Conservation (phyloP, 2,113 vertebrate species). For the Myxocyprinus asiaticus region DNA sequence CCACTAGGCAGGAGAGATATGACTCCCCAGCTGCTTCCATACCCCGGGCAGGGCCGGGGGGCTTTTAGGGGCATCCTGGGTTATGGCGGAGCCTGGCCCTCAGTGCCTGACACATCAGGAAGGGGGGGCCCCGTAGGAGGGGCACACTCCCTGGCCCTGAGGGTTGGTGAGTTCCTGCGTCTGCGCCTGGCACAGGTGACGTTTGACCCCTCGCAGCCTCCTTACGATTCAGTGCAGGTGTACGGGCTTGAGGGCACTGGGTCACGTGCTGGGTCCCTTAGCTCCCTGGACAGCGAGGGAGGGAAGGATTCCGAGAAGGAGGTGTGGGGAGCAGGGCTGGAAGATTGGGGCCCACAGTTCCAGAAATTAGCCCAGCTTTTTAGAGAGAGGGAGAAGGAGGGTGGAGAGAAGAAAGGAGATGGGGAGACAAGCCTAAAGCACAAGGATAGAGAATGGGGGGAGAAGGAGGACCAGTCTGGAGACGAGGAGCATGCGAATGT, state of each 20-base stretch:
- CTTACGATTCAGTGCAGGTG: conserved; percentile 89
- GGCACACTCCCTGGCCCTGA: conserved; percentile 73
- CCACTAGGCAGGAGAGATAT: conserved; percentile 75
- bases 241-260: conserved; percentile 87
- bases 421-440: conserved; percentile 50
- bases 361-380: conserved; percentile 85
- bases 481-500: conserved; percentile 51
- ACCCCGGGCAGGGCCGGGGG: conserved; percentile 69
- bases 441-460: conserved; percentile 43
- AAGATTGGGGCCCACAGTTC: conserved; percentile 87
- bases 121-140: conserved; percentile 59
- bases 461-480: conserved; percentile 60
- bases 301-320: conserved; percentile 73
- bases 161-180: conserved; percentile 82
- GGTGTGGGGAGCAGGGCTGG: conserved; percentile 73
- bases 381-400: conserved; percentile 73
- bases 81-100: conserved; percentile 69
- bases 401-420: conserved; percentile 58
- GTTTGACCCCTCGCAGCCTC: conserved; percentile 84
- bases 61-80: conserved; percentile 67
- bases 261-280: conserved; percentile 86
- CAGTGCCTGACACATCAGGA: conserved; percentile 61
- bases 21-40: conserved; percentile 74
- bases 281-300: conserved; percentile 83
- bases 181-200: conserved; percentile 85